Base-by-base conservation (phyloP, 2,888 invertebrate genomes). In the Limnephilus lunatus region DNA sequence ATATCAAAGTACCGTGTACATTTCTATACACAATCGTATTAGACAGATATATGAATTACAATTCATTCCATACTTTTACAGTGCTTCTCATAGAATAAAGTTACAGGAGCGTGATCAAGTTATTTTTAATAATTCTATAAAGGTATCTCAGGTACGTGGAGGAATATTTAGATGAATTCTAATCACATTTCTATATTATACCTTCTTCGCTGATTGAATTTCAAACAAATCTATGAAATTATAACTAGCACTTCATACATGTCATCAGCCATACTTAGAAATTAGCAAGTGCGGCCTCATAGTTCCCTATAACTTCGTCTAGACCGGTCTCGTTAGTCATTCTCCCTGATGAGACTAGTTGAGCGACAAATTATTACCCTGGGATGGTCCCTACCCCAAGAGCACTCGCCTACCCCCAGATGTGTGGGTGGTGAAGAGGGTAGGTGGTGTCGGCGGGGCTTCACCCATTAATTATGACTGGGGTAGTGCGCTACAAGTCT, bases 291-390 rank as follows among this genome's bases (percentile, higher is more conserved):
- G 32, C 15, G 82, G 32, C 35, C 25, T 83, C 83, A 32, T n/a
- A 83, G 31, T 83, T 83, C 35, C 83, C 32, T 9, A 31, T 83
- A 83, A 83, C 31, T 35, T 83, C 25, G 83, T 83, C 83, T 83
- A 83, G 83, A 83, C 83, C 35, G 25, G 35, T 35, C 83, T 35
- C 83, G 83, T 83, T 35, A 83, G 35, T 83, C 83, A 83, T 83
- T 83, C 35, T 83, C 35, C 15, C 83, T 83, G 35, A 83, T 83
- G 83, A 83, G 83, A 83, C 83, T 32, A 83, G 83, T 83, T 83
- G 83, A 83, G 83, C 83, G 83, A 83, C 83, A 83, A 83, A 83
- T 83, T 83, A 83, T 83, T 83, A 83, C 83, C 83, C 35, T 32
- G 83, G 83, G 83, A 83, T 83, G 35, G 35, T 83, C 12, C 83